phyloP scores from a whole-genome alignment of 2,797 vertebrate genomes.

The Brachyalestes nurse region DNA sequence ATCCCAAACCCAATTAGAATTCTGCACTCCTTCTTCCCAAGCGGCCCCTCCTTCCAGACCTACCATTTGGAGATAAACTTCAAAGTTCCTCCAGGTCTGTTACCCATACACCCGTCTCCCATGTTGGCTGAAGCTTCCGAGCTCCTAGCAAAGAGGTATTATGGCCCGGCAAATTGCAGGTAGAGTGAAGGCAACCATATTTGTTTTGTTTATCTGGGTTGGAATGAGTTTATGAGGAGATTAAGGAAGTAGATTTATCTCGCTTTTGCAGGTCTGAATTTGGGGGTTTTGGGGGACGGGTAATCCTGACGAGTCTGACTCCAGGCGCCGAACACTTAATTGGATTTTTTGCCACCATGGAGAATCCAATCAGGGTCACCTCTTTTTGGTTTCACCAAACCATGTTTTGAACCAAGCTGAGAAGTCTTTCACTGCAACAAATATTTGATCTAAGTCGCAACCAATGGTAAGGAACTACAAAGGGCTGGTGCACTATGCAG shows the following conservation, averaged over 20 bases:
- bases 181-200: conserved; percentile 25
- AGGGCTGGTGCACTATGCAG: not conserved
- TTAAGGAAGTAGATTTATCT: conserved; percentile 75
- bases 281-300: conserved; percentile 62
- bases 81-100: conserved; percentile 14
- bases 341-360: conserved; percentile 70
- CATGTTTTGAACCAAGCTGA: conserved; percentile 21
- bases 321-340: conserved; percentile 69
- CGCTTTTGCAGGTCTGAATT: conserved; percentile 69
- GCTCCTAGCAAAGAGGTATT: not conserved
- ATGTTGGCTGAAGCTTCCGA: not conserved
- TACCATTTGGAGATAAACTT: conserved; percentile 7
- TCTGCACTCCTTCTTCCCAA: not conserved
- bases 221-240: conserved; percentile 48
- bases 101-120: not conserved
- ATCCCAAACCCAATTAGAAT: not conserved
- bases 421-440: conserved; percentile 15
- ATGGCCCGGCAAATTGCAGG: not conserved
- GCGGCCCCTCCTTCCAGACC: not conserved
- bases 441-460: not conserved
- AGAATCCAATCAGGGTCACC: conserved; percentile 74
- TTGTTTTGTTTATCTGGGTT: conserved; percentile 22
- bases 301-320: conserved; percentile 73
- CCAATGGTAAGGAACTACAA: not conserved
- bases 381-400: conserved; percentile 61